Base-by-base conservation (phyloP, 2,797 vertebrate species). In the Aplochiton taeniatus region DNA sequence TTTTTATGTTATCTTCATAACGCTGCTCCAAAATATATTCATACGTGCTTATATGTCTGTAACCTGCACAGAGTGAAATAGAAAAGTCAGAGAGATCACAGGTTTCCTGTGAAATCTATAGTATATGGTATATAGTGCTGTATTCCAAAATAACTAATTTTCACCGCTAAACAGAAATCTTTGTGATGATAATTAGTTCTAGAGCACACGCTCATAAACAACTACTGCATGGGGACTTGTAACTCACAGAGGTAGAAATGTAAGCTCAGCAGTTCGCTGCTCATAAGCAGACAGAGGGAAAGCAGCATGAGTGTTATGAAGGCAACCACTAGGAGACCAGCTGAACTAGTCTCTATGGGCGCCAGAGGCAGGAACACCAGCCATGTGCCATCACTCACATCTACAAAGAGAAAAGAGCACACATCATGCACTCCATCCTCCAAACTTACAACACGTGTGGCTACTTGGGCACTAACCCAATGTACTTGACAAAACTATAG, bases 201-300 rank as follows among this genome's bases (percentile, higher is more conserved):
- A 44, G 4, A 31, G 31, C 31, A 31, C 31, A 31, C 31, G 31
- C 31, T 31, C 31, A 31, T 31, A 17, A 53, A 54, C 31, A 48
- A 31, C 12, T 4, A 2, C 0, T 20, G 9, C 8, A 11, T 9
- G 16, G 45, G 20, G 31, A 19, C 46, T 4, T 44, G 43, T 52
- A 57, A 89, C 93, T 77, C 73, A 95, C 94, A 61, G 47, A 95
- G 87, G 69, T 91, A 94, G 14, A 95, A 31, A 70, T 95, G 94
- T 73, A 95, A 94, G n/a, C 79, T 8, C 11, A 96, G 73, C 66
- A 96, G 83, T 61, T 93, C 88, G 43, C 76, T 65, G 0, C 94
- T 82, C 41, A 92, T 55, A 64, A 92, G 19, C 20, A 93, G 79
- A 51, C 83, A 90, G 69, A 65, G 44, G 16, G 85, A 4, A 52